Evolutionary conservation across 2,888 invertebrate species (phyloP).

Genomic region (Deilephila elpenor): DNA sequence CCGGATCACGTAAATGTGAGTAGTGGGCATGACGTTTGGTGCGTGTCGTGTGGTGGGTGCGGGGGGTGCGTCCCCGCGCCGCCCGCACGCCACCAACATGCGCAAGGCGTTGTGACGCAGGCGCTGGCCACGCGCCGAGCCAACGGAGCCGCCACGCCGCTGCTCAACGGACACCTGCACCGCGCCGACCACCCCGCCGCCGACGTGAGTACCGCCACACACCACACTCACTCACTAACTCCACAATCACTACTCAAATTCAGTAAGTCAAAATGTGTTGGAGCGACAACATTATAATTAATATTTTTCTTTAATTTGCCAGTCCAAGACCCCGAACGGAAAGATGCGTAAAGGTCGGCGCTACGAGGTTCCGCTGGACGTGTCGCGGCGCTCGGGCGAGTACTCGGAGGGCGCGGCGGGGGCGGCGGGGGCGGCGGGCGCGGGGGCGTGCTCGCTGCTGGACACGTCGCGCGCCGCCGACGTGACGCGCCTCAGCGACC

Average conservation of each 20-base stretch:
- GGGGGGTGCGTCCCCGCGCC: background rate
- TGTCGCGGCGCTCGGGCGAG: conserved; percentile 67
- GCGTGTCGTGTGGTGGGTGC: background rate
- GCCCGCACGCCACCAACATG: conserved; percentile 16
- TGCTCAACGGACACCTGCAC: conserved; percentile 85
- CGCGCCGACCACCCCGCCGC: conserved; percentile 88
- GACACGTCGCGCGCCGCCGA: conserved; percentile 64
- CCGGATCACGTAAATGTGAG: background rate
- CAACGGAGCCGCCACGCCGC: conserved; percentile 75
- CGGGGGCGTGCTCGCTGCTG: conserved; percentile 54
- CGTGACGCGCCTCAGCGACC: conserved; percentile 29
- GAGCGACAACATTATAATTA: background rate
- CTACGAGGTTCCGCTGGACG: conserved; percentile 66
- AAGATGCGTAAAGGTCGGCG: conserved; percentile 58
- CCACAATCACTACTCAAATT: no score
- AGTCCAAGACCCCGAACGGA: conserved; percentile 75
- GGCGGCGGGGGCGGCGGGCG: no score
- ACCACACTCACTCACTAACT: no score
- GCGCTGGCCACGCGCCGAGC: conserved; percentile 66
- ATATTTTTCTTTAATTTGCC: conserved; percentile 32
- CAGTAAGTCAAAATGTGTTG: no score
- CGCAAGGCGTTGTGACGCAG: conserved; percentile 46
- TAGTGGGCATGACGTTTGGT: background rate
- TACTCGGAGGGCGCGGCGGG: conserved; percentile 34
- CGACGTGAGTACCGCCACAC: conserved; percentile 65